These are phyloP conservation scores for Agelastica alni DNA, from an alignment of 2,888 invertebrate genomes.

Conservation along the genomic window DNA sequence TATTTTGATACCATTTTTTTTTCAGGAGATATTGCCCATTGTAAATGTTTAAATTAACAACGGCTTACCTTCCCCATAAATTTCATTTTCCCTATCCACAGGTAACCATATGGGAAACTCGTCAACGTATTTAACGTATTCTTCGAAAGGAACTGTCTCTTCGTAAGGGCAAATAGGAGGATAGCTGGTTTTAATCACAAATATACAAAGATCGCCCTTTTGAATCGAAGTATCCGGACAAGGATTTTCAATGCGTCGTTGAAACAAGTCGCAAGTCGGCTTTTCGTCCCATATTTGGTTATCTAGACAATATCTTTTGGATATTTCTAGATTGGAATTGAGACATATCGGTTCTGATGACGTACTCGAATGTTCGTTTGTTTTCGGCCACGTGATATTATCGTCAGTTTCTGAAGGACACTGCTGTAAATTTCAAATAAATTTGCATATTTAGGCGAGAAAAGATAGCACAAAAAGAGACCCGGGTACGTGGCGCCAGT, in stretches of 20 bases:
- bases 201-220: slow-evolving; percentile 30
- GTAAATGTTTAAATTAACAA: too few species aligned
- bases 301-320: slow-evolving; percentile 27
- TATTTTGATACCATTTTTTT: too few species aligned
- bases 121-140: slow-evolving; percentile 28
- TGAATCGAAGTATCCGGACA: slow-evolving; percentile 32
- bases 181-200: slow-evolving; percentile 28
- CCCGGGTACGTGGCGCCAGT: too few species aligned
- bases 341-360: slow-evolving; percentile 16
- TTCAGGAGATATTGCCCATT: too few species aligned
- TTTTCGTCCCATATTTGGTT: slow-evolving; percentile 29
- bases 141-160: slow-evolving; percentile 33
- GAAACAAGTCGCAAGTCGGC: slow-evolving; percentile 27
- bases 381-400: slow-evolving; percentile 22
- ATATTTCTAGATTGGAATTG: not conserved
- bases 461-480: too few species aligned
- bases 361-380: not conserved
- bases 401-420: slow-evolving; percentile 12
- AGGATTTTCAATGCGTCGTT: slow-evolving; percentile 30
- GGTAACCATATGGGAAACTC: slow-evolving; percentile 42
- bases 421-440: slow-evolving; percentile 13
- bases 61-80: slow-evolving; percentile 38
- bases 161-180: slow-evolving; percentile 39
- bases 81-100: slow-evolving; percentile 26
- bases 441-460: too few species aligned